These are phyloP conservation scores for Epistrophe eligans DNA, from an alignment of 2,888 invertebrate genomes.

Conservation along the genomic window DNA sequence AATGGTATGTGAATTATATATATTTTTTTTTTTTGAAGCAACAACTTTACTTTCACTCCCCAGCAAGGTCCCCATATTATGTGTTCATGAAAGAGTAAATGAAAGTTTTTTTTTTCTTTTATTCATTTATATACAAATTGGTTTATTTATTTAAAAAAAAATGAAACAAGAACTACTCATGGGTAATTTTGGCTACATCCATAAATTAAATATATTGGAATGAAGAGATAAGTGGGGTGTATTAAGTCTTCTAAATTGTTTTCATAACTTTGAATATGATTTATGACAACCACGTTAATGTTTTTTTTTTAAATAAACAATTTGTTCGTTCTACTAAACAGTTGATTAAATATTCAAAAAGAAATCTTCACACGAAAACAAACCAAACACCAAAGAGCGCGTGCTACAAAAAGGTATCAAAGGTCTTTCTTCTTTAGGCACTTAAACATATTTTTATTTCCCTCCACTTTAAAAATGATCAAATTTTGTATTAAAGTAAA, in stretches of 20 bases:
- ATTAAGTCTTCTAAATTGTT: neutral
- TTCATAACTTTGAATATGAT: neutral
- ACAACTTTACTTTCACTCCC: slow-evolving; percentile 74
- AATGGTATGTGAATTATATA: slow-evolving; percentile 38
- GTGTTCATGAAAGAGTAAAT: slow-evolving; percentile 62
- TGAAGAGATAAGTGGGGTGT: neutral
- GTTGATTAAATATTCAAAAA: slow-evolving; percentile 45
- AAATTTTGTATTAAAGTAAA: neutral
- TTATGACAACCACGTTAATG: neutral
- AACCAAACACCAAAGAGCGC: neutral
- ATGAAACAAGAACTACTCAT: neutral
- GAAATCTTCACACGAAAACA: slow-evolving; percentile 53
- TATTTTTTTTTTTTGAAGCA: slow-evolving; percentile 41
- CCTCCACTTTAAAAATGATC: neutral
- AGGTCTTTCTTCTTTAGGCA: slow-evolving; percentile 3
- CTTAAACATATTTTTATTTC: neutral
- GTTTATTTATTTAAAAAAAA: slow-evolving; percentile 11
- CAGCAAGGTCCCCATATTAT: slow-evolving; percentile 61
- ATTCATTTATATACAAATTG: slow-evolving; percentile 6
- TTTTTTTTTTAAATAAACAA: neutral
- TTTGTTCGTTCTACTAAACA: slow-evolving; percentile 31
- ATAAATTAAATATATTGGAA: neutral
- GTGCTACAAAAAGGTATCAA: neutral
- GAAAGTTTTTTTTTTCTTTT: slow-evolving; percentile 65
- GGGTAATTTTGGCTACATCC: neutral